phyloP scores from a whole-genome alignment of 2,888 invertebrate genomes.

The Lissocephala sabroskyi region DNA sequence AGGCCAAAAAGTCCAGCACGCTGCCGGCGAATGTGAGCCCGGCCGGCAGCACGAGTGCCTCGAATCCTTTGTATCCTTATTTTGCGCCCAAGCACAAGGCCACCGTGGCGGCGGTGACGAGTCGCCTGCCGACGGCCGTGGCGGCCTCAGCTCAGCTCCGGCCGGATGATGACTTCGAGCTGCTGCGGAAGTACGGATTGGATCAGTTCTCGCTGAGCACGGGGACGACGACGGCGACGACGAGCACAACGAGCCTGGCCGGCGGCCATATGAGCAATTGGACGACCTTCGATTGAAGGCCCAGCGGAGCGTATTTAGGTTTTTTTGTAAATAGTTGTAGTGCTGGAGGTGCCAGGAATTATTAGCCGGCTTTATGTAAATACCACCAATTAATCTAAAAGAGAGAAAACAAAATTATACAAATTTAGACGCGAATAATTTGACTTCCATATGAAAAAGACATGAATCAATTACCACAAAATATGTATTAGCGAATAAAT shows the following conservation, averaged over 20 bases:
- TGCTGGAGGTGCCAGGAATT: too few species aligned
- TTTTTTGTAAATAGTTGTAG: constrained; percentile 20
- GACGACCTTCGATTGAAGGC: constrained; percentile 69
- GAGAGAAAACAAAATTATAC: neutral
- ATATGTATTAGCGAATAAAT: neutral
- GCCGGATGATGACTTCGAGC: constrained; percentile 71
- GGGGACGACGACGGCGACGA: constrained; percentile 22
- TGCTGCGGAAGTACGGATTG: constrained; percentile 71
- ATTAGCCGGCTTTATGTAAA: neutral
- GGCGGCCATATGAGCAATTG: constrained; percentile 65
- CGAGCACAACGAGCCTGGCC: constrained; percentile 29
- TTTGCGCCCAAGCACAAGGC: constrained; percentile 72
- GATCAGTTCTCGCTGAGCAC: constrained; percentile 70
- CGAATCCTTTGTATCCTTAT: constrained; percentile 74
- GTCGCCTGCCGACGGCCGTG: constrained; percentile 35
- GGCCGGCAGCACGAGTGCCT: constrained; percentile 46
- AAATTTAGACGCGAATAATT: constrained; percentile 23
- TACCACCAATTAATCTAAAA: neutral
- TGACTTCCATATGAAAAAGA: constrained; percentile 53
- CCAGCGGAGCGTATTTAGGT: neutral
- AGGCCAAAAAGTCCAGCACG: constrained; percentile 60
- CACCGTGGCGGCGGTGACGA: constrained; percentile 37
- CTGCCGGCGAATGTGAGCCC: constrained; percentile 46
- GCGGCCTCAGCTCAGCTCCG: constrained; percentile 18
- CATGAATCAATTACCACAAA: constrained; percentile 14